Evolutionary conservation across 2,113 vertebrate species (phyloP), one percentile per base, ranked within the genome.

Genomic region (Anser cygnoides): DNA sequence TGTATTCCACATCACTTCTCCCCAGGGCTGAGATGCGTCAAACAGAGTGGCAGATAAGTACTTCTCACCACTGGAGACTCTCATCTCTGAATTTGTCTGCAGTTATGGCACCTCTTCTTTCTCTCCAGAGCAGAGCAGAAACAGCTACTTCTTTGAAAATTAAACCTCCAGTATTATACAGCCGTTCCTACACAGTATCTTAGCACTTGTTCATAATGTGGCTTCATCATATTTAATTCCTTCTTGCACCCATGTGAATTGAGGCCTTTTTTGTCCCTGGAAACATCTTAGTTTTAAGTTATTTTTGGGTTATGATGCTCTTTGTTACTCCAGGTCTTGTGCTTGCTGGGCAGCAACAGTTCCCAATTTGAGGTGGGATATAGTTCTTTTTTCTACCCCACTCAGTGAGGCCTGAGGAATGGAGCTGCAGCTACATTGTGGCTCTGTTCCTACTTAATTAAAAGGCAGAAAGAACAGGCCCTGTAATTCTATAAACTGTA

Each of bases 401-500:
- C 74, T 66, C 62, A 23, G 26, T 25, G 49, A 49, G 49, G 13
- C 7, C 33, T 6, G 35, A 87, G 52, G 43, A 35, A 67, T 22
- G 58, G 87, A 90, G 33, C 46, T 43, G 68, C 80, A 84, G 15
- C 52, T 57, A 21, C 89, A 71, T 63, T 15, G 6, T 43, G 39
- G n/a, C 80, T 93, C 68, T 72, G 29, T 61, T 66, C 52, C 66
- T 62, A 21, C 54, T 75, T 68, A 84, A 75, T 68, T 19, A 55
- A 90, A 92, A 13, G 35, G 73, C 61, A 79, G 84, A 55, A 92
- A 82, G 70, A 82, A 39, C 44, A 70, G 66, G 74, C 20, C 35
- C 71, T 95, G 5, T 91, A 95, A 93, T 95, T 95, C 93, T n/a
- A 22, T 50, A 89, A 75, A 84, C 58, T 87, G 31, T 75, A 93